A percentile compares a stretch with the other conserved stretches of the same genome.
phyloP scores from a whole-genome alignment of 2,888 invertebrate species.

The Spicauda simplicius region DNA sequence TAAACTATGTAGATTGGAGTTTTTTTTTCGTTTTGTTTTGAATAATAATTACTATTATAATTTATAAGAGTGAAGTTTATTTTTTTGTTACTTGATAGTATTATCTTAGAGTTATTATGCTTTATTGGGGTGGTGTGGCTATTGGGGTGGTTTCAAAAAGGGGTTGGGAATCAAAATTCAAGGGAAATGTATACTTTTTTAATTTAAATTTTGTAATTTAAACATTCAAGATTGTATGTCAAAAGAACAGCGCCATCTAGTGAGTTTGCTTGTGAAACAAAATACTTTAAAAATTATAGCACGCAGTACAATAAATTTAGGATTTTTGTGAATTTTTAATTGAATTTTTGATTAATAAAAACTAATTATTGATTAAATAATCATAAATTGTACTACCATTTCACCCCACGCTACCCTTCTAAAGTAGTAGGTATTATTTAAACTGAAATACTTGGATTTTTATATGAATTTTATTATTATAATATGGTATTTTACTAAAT shows the following conservation, averaged over 20 bases:
- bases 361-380: not conserved
- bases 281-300: too few species aligned
- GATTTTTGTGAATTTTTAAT: not conserved
- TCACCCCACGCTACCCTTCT: slow-evolving; percentile 45
- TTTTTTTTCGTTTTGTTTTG: slow-evolving; percentile 56
- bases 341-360: not conserved
- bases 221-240: too few species aligned
- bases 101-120: slow-evolving; percentile 55
- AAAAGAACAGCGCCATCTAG: too few species aligned
- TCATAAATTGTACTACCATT: slow-evolving; percentile 6
- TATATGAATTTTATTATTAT: slow-evolving; percentile 84
- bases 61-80: slow-evolving; percentile 60
- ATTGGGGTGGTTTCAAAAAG: not conserved
- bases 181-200: not conserved
- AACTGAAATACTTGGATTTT: slow-evolving; percentile 75
- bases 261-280: too few species aligned
- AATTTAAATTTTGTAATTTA: not conserved
- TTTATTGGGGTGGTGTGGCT: slow-evolving; percentile 51
- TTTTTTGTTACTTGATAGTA: slow-evolving; percentile 67
- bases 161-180: not conserved
- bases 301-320: too few species aligned
- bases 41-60: slow-evolving; percentile 30
- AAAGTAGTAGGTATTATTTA: slow-evolving; percentile 76
- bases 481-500: slow-evolving; percentile 84
- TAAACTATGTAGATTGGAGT: slow-evolving; percentile 56